Base-by-base conservation (phyloP, 2,888 invertebrate genomes). In the Poecilus cupreus region DNA sequence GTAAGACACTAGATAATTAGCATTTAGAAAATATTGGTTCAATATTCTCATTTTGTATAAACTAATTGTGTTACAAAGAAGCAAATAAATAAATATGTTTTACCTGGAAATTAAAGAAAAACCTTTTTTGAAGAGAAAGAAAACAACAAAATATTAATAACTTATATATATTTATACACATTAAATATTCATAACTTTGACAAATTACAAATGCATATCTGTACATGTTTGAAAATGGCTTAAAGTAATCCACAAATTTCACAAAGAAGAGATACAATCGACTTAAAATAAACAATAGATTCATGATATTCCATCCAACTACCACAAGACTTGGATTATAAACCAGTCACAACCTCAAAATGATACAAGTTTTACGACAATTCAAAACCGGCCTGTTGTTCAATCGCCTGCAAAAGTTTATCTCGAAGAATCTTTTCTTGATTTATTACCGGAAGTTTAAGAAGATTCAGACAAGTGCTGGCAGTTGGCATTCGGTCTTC, bases 381-480 rank as follows among this genome's bases (percentile, higher is more conserved):
- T 90, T 99, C 98, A 90, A 99, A 99, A 51, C 99, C 99, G 54
- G 98, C 96, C 85, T 96, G 97, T 83, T 98, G 95, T 90, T 97
- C 96, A 86, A 99, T 97, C 57, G 98, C 98, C 87, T 97, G 97
- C 8, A 97, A 89, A 80, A 99, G 91, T 88, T 97, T 98, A 85
- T 95, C 94, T 46, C 93, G 92, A 86, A 99, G 90, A 79, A 93
- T 91, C 80, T 93, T 92, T 85, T 96, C 94, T 70, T 94, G 94
- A 83, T 92, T 92, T 88, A 97, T 97, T 87, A 97, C 95, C 0
- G 99, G 99, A 85, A 99, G 91, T 90, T 99, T 99, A 82, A 99
- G 91, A 83, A 99, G 92, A 91, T 99, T 99, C 94, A 99, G 97
- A 88, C 99, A 99, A 3, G 99, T 99, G 89, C 97, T 97, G 6